phyloP scores from a whole-genome alignment of 2,888 invertebrate genomes.

The Cheilosia variabilis region DNA sequence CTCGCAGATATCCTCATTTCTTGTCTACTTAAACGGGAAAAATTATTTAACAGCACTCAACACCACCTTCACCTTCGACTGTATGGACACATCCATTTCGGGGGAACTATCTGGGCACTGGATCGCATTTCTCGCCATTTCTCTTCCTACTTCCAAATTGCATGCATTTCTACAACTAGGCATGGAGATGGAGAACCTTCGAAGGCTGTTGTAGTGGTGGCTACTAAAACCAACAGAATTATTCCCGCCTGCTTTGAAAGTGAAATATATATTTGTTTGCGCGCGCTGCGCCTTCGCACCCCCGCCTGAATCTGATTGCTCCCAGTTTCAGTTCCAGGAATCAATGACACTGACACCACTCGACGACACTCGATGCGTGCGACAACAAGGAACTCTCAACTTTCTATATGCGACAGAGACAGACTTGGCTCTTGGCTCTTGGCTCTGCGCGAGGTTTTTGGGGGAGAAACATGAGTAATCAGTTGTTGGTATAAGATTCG shows the following conservation, averaged over 20 bases:
- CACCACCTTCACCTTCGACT: slow-evolving; percentile 69
- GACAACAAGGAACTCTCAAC: slow-evolving; percentile 67
- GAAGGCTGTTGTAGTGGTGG: slow-evolving; percentile 26
- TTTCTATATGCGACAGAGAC: slow-evolving; percentile 5
- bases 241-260: slow-evolving; percentile 51
- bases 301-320: slow-evolving; percentile 6
- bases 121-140: slow-evolving; percentile 72
- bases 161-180: slow-evolving; percentile 48
- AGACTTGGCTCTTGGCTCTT: neutral
- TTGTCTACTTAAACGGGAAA: slow-evolving; percentile 72
- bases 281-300: neutral
- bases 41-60: slow-evolving; percentile 73
- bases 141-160: slow-evolving; percentile 74
- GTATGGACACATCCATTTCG: slow-evolving; percentile 72
- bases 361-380: slow-evolving; percentile 55
- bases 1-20: slow-evolving; percentile 52
- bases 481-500: slow-evolving; percentile 69
- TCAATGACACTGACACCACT: slow-evolving; percentile 70
- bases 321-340: slow-evolving; percentile 56
- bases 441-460: slow-evolving; percentile 31
- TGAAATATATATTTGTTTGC: slow-evolving; percentile 56
- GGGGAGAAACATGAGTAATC: slow-evolving; percentile 71
- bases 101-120: slow-evolving; percentile 66
- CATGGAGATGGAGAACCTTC: slow-evolving; percentile 47
- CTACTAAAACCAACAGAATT: slow-evolving; percentile 8